A percentile compares a stretch with the other conserved stretches of the same genome.
Evolutionary conservation across 2,797 vertebrate species (phyloP).

Genomic region (Pseudomugil tenellus): DNA sequence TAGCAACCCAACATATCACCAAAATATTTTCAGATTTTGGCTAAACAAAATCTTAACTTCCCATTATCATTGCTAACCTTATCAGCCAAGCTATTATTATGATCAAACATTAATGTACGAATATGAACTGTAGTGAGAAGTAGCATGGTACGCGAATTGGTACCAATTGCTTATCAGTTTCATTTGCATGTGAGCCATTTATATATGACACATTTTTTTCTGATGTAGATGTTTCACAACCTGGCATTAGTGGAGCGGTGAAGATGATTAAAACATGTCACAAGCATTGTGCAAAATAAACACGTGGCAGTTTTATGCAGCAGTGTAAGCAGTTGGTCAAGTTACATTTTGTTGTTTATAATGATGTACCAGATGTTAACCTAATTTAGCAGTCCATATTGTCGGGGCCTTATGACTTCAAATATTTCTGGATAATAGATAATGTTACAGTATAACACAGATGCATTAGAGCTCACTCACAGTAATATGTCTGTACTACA

Average conservation of each 20-base stretch:
- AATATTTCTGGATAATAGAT: constrained; percentile 8
- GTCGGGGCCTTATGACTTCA: neutral
- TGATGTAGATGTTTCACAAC: constrained; percentile 28
- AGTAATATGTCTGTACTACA: constrained; percentile 12
- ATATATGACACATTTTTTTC: constrained; percentile 14
- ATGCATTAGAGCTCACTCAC: constrained; percentile 6
- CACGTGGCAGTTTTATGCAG: neutral
- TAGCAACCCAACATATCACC: constrained; percentile 19
- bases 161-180: neutral
- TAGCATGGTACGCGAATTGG: constrained; percentile 12
- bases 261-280: constrained; percentile 2
- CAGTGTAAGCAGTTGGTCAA: neutral
- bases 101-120: constrained; percentile 50
- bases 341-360: neutral
- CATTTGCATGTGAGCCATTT: constrained; percentile 7
- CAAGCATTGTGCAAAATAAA: neutral
- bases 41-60: constrained; percentile 2
- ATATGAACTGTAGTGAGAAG: constrained; percentile 55
- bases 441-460: neutral
- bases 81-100: constrained; percentile 31
- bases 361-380: neutral
- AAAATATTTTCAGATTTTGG: constrained; percentile 2
- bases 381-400: neutral
- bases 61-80: neutral
- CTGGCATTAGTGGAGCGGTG: neutral